Evolutionary conservation across 2,113 vertebrate genomes (phyloP).

Genomic region (Mirza zaza): DNA sequence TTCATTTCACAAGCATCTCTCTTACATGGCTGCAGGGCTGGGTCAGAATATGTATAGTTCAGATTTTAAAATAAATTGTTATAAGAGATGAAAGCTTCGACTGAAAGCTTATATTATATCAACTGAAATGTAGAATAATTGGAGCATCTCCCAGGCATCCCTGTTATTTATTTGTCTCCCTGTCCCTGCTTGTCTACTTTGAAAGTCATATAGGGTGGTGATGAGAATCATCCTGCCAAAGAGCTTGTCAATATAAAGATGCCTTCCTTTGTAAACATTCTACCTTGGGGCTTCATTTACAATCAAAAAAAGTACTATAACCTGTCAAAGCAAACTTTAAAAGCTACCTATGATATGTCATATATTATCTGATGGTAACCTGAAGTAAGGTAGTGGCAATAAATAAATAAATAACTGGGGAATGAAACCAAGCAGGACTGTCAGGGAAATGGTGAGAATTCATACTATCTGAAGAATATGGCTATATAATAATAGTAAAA

Average conservation of each 20-base stretch:
- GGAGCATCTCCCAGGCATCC: neutral
- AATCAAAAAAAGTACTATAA: conserved; percentile 3
- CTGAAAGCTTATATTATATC: neutral
- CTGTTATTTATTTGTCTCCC: neutral
- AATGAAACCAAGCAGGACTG: neutral
- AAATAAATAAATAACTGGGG: neutral
- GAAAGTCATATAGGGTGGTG: neutral
- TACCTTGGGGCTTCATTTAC: neutral
- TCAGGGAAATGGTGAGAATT: neutral
- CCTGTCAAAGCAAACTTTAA: conserved; percentile 39
- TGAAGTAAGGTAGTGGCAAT: neutral
- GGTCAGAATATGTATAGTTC: neutral
- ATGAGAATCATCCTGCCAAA: neutral
- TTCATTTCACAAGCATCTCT: neutral
- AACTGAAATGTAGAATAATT: neutral
- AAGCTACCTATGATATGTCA: neutral
- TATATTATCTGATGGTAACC: neutral
- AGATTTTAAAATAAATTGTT: conserved; percentile 17
- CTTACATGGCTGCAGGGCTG: neutral
- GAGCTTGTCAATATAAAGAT: neutral
- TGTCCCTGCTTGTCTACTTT: neutral
- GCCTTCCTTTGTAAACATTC: neutral
- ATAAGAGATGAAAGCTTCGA: neutral
- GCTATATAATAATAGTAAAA: neutral
- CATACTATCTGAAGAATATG: neutral